These are phyloP conservation scores for Pteropus alecto DNA, from an alignment of 2,113 vertebrate genomes.

Conservation along the genomic window DNA sequence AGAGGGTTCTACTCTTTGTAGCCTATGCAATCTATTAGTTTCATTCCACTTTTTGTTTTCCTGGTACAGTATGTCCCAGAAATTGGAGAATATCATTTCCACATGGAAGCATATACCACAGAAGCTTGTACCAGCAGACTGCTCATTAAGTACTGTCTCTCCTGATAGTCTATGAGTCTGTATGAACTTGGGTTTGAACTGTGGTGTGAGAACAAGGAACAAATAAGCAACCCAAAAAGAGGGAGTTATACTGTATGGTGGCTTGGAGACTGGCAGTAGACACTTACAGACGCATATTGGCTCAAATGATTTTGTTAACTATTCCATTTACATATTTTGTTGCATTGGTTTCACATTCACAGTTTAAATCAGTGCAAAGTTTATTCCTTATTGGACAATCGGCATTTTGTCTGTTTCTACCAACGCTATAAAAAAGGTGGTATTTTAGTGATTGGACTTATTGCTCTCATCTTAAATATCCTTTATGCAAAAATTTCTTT, in stretches of 20 bases:
- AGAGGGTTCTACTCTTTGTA: neutral
- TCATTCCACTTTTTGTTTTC: neutral
- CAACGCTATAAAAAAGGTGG: neutral
- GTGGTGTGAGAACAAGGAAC: neutral
- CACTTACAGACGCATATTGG: neutral
- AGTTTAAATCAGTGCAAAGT: neutral
- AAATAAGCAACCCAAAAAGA: neutral
- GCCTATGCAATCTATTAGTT: neutral
- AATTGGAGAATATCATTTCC: neutral
- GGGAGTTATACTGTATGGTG: rapidly evolving
- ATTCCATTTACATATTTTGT: neutral
- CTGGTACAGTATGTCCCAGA: neutral
- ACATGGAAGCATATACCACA: rapidly evolving
- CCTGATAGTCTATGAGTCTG: rapidly evolving
- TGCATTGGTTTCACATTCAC: neutral
- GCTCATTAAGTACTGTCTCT: neutral
- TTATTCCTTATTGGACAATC: neutral
- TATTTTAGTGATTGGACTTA: neutral
- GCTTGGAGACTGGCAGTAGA: neutral
- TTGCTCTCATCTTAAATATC: neutral
- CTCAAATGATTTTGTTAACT: neutral
- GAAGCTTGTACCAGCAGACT: neutral
- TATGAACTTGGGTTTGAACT: neutral
- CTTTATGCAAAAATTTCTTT: neutral
- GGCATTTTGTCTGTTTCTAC: neutral